Evolutionary conservation across 2,888 invertebrate species (phyloP), one percentile per base, ranked within the genome.

Genomic region (Rhingia campestris): DNA sequence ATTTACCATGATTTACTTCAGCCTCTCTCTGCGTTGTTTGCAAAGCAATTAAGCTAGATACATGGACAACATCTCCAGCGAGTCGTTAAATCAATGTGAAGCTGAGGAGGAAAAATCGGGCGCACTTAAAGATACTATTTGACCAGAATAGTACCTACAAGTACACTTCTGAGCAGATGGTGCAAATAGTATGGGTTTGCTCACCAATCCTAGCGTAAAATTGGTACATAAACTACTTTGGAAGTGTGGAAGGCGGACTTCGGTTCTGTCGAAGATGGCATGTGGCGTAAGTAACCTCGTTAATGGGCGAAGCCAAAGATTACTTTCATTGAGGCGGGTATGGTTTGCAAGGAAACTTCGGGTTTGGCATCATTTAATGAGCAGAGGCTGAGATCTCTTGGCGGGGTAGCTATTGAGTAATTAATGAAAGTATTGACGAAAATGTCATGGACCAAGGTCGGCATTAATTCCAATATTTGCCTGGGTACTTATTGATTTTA

Each of bases 21-120:
- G 22, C 22, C 22, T 22, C 67, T 51, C 49, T 56, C 72, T 75
- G 39, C 56, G 33, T 72, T 75, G 75, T 73, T 77, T 63, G 75
- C 30, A 14, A 56, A 77, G 67, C 77, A 82, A 82, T 82, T 82
- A 82, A 63, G 66, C 22, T 56, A 14, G 56, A 69, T 82, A 73
- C 66, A 67, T 73, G 61, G 51, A 67, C 45, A 51, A 61, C 51
- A 67, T 63, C 49, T 49, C 35, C 73, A 12, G 45, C 43, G 5
- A 56, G 77, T 56, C 81, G 61, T 82, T 82, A 82, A 82, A 82
- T 77, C 73, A 82, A 72, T 30, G 74, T 49, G 35, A 32, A 39
- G 30, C 35, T n/a, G 14, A 35, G 35, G n/a, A 54, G 53, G 64
- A 53, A 33, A 58, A 59, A 81, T 56, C 43, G 39, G 51, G 56